Evolutionary conservation across 2,888 invertebrate species (phyloP), one percentile per base, ranked within the genome.

Genomic region (Microplitis manilae): DNA sequence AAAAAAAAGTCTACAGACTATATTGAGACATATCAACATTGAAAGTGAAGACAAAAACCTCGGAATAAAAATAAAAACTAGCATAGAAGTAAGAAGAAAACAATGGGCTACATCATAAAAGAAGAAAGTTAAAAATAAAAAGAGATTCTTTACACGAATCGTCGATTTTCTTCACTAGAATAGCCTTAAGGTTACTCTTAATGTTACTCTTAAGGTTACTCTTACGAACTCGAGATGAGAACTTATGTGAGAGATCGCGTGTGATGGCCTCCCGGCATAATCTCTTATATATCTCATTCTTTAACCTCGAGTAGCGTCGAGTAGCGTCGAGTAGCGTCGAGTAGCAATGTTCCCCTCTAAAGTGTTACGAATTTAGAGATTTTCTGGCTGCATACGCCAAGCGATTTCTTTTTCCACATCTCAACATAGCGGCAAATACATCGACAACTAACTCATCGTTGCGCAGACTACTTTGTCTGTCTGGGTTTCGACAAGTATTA

Each of bases 231-330:
- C 13, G 9, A 50, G 50, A 50, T 50, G 65, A 85, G 84, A 83
- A 85, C 83, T 83, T 84, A 85, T 84, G 85, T 81, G 82, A 70
- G 78, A 81, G 85, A 82, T 84, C 82, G 78, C 68, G 73, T 74
- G 71, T 77, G 77, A 77, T 77, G 77, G 74, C 77, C 71, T 67
- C 67, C 77, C 61, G 70, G 77, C 77, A 60, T 77, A 75, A 77
- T 74, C 74, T 75, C 74, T 77, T 64, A 70, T 71, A 77, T 77
- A 59, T 73, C 73, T 77, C 73, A 73, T 59, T 50, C 73, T 73
- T 50, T 50, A 13, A 50, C 50, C 50, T 50, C 50, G 50, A 50
- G 9, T 50, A 50, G 41, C 17, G 17, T 17, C 17, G 17, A 17
- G 17, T n/a, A n/a, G n/a, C n/a, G n/a, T n/a, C n/a, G n/a, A n/a